phyloP scores from a whole-genome alignment of 2,113 vertebrate species.

The Pseudonaja textilis region DNA sequence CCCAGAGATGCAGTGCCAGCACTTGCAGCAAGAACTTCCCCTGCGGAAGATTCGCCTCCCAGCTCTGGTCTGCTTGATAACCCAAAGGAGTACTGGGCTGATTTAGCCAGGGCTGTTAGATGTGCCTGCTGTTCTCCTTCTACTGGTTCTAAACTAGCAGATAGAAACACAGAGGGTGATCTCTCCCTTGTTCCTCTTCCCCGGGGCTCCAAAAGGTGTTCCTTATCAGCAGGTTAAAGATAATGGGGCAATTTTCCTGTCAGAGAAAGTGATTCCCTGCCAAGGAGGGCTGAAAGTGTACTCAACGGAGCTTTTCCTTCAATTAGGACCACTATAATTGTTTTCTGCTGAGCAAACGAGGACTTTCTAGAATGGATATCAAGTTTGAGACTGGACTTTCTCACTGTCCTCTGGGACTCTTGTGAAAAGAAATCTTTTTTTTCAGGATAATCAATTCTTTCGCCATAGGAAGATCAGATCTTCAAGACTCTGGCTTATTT shows the following conservation, averaged over 20 bases:
- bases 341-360: not conserved
- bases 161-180: conserved; percentile 58
- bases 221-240: conserved; percentile 88
- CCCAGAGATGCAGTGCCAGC: conserved; percentile 72
- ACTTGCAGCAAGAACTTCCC: conserved; percentile 72
- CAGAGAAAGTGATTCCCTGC: conserved; percentile 26
- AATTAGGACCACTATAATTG: not conserved
- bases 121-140: conserved; percentile 62
- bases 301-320: conserved; percentile 31
- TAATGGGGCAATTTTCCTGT: conserved; percentile 79
- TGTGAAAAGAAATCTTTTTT: not conserved
- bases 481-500: not conserved
- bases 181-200: conserved; percentile 59
- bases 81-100: conserved; percentile 77
- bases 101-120: conserved; percentile 82
- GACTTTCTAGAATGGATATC: not conserved
- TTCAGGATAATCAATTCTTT: not conserved
- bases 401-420: not conserved
- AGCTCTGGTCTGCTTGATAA: conserved; percentile 85
- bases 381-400: not conserved
- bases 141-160: conserved; percentile 72
- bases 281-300: conserved; percentile 17
- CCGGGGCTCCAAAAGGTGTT: conserved; percentile 75
- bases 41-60: conserved; percentile 77
- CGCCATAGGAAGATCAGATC: not conserved